These are phyloP conservation scores for Atta colombica DNA, from an alignment of 1,140 invertebrate genomes.

Conservation along the genomic window DNA sequence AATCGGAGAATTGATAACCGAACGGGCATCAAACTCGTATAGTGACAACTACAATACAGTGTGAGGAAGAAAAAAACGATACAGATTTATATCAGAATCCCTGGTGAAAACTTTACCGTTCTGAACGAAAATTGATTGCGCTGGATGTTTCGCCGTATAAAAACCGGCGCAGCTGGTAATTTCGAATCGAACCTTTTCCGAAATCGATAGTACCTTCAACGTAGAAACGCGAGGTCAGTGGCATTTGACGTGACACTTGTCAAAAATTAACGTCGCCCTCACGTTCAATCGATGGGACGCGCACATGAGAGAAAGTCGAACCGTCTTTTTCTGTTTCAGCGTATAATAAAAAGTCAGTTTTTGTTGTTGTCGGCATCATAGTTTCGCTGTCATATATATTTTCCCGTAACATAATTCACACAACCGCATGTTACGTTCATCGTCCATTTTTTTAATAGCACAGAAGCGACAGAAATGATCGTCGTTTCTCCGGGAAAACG, in stretches of 20 bases:
- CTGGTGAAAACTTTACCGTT: slow-evolving; percentile 25
- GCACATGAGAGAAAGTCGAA: background rate
- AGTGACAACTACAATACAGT: background rate
- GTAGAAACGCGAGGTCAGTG: background rate
- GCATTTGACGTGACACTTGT: slow-evolving; percentile 48
- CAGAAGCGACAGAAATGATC: slow-evolving; percentile 29
- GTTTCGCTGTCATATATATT: slow-evolving; percentile 23
- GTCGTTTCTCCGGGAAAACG: background rate
- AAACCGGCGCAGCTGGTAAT: slow-evolving; percentile 32
- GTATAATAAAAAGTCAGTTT: slow-evolving; percentile 46
- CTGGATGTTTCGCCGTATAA: slow-evolving; percentile 23
- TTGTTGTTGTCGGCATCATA: background rate
- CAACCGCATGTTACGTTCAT: slow-evolving; percentile 33
- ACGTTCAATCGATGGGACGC: background rate
- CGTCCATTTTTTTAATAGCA: slow-evolving; percentile 50
- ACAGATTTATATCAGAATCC: slow-evolving; percentile 33
- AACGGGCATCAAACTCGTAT: background rate
- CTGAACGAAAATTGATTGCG: slow-evolving; percentile 43
- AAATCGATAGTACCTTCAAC: slow-evolving; percentile 53
- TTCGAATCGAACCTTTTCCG: slow-evolving; percentile 17
- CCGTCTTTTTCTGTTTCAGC: slow-evolving; percentile 4
- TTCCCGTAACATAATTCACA: slow-evolving; percentile 42
- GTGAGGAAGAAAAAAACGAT: slow-evolving; percentile 7
- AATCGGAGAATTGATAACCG: background rate
- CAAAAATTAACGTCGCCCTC: slow-evolving; percentile 56